phyloP scores from a whole-genome alignment of 2,113 vertebrate genomes.

The Mastomys natalensis region DNA sequence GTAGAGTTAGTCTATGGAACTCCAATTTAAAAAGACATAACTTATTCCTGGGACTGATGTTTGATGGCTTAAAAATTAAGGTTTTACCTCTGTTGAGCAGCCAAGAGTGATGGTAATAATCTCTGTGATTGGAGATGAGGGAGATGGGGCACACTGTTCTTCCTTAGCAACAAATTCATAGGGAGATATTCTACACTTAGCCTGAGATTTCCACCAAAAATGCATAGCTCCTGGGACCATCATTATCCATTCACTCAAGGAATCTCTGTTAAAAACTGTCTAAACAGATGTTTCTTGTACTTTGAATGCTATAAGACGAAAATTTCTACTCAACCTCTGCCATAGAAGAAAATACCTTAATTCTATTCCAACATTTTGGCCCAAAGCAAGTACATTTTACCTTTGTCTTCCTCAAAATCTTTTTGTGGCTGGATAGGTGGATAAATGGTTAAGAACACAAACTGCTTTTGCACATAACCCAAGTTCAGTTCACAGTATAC shows the following conservation, averaged over 20 bases:
- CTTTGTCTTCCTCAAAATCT: not conserved
- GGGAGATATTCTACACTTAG: not conserved
- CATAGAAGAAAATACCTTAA: not conserved
- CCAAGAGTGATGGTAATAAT: not conserved
- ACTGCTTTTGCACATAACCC: not conserved
- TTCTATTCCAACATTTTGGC: not conserved
- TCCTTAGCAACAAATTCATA: not conserved
- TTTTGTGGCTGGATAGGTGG: not conserved
- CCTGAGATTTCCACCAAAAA: not conserved
- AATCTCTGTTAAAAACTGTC: not conserved
- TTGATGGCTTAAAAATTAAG: not conserved
- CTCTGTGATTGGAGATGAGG: not conserved
- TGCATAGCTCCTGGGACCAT: not conserved
- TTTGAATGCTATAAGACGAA: not conserved
- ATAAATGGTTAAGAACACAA: not conserved
- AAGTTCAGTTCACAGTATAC: not conserved
- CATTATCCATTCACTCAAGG: not conserved
- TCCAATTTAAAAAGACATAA: not conserved
- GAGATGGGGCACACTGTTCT: rapidly evolving
- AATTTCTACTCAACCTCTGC: not conserved
- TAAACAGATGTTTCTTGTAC: not conserved
- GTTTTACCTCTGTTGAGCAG: not conserved
- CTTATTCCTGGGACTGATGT: not conserved
- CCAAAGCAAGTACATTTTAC: not conserved
- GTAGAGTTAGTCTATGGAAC: not conserved